Percentiles rank a stretch among this genome's conserved stretches.
These are phyloP conservation scores for Elephantulus edwardii DNA, from an alignment of 2,113 vertebrate species.

Conservation along the genomic window DNA sequence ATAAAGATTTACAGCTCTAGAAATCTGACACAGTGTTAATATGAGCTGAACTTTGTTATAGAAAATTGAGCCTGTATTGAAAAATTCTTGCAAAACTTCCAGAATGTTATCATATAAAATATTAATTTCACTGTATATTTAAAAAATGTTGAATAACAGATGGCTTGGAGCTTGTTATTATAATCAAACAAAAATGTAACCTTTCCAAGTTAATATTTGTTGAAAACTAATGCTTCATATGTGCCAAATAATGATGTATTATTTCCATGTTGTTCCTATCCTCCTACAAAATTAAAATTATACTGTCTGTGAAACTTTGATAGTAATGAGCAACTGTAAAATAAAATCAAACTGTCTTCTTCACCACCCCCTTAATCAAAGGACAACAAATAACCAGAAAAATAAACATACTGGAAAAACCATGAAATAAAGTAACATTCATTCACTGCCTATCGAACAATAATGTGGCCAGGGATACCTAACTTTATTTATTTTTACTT, in stretches of 20 bases:
- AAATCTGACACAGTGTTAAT: too few species aligned
- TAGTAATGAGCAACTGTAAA: not conserved
- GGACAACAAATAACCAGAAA: not conserved
- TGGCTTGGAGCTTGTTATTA: conserved; percentile 38
- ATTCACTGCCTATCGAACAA: too few species aligned
- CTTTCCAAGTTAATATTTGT: conserved; percentile 18
- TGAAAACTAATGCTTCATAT: conserved; percentile 39
- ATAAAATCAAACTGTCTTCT: not conserved
- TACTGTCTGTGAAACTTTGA: conserved; percentile 14
- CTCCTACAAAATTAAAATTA: conserved; percentile 28
- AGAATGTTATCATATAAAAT: not conserved
- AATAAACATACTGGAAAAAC: not conserved
- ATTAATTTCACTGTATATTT: conserved; percentile 35
- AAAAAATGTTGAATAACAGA: conserved; percentile 42
- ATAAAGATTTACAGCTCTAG: too few species aligned
- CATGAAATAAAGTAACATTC: conserved; percentile 17
- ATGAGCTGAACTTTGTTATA: too few species aligned
- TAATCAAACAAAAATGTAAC: conserved; percentile 42
- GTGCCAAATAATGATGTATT: conserved; percentile 32
- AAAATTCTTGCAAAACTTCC: conserved; percentile 46
- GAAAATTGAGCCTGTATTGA: too few species aligned
- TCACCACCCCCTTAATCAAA: not conserved
- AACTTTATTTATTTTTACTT: too few species aligned
- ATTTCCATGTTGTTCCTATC: not conserved
- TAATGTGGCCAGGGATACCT: too few species aligned